phyloP scores from a whole-genome alignment of 2,888 invertebrate species.

The Nephrocerus scutellatus region DNA sequence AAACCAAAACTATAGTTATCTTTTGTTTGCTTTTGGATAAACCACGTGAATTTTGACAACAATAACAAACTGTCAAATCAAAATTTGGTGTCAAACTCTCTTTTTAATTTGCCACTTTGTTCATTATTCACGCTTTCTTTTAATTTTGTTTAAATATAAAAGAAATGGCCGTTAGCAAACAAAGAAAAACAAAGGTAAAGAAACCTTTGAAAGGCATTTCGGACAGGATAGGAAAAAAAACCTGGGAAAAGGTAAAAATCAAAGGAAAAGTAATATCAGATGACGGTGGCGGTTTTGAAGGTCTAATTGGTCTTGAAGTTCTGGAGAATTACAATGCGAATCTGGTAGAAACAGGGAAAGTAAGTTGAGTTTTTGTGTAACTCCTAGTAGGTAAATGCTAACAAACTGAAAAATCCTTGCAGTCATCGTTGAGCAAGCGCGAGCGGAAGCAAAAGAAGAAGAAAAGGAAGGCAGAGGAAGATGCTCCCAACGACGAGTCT shows the following conservation, averaged over 20 bases:
- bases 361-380: conserved; percentile 27
- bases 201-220: conserved; percentile 4
- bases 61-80: no score
- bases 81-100: no score
- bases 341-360: conserved; percentile 48
- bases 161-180: no score
- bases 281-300: conserved; percentile 53
- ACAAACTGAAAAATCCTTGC: conserved; percentile 28
- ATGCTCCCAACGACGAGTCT: conserved; percentile 10
- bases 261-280: conserved; percentile 52
- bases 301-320: conserved; percentile 72
- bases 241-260: conserved; percentile 61
- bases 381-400: conserved; percentile 18
- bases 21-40: no score
- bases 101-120: no score
- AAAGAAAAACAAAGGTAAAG: conserved; percentile 7
- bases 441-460: not conserved
- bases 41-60: no score
- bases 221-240: conserved; percentile 13
- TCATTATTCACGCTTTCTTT: no score
- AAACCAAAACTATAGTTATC: no score
- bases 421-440: conserved; percentile 10
- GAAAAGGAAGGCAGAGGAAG: conserved; percentile 3
- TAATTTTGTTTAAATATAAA: no score
- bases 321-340: conserved; percentile 58